Base-by-base conservation (phyloP, 2,888 invertebrate species). In the Boloria selene region DNA sequence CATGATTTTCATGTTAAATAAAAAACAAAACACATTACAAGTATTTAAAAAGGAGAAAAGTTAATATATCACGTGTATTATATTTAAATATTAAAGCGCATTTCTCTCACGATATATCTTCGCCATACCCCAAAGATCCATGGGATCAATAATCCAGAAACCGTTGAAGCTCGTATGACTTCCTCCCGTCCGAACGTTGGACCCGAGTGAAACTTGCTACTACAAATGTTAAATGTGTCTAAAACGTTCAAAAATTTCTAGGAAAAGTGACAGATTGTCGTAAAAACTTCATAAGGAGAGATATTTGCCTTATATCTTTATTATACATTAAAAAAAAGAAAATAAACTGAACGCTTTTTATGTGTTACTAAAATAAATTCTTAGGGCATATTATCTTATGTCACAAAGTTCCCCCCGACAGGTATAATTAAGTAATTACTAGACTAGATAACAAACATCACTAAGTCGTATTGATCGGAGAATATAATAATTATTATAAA, bases 181-280 rank as follows among this genome's bases (percentile, higher is more conserved):
- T 26, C 55, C 13, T 10, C 44, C 54, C 50, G 17, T 38, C 55
- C 22, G 54, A 44, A 26, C 47, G 49, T 68, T 68, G 65, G 68
- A 62, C 68, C 68, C 68, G 38, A 67, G 58, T 50, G 53, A 67
- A 55, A 54, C 51, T 51, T 22, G 55, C 42, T 6, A 52, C 62
- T 68, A 63, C 59, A 50, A 63, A 63, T n/a, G 49, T 59, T 68
- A 68, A 65, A 68, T 49, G n/a, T 51, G 13, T 68, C 68, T 65
- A 68, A 68, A 68, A 65, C 38, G 14, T 38, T 65, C 54, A 60
- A 68, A 68, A 68, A 65, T 26, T 68, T 53, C 65, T 65, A 63
- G 51, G 60, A 68, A 68, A 63, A n/a, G 13, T 58, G 52, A 58
- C 53, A 7, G 6, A 42, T 31, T 26, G 38, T 62, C 56, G 26